These are phyloP conservation scores for Bufotes viridis DNA, from an alignment of 2,797 vertebrate genomes.

Conservation along the genomic window DNA sequence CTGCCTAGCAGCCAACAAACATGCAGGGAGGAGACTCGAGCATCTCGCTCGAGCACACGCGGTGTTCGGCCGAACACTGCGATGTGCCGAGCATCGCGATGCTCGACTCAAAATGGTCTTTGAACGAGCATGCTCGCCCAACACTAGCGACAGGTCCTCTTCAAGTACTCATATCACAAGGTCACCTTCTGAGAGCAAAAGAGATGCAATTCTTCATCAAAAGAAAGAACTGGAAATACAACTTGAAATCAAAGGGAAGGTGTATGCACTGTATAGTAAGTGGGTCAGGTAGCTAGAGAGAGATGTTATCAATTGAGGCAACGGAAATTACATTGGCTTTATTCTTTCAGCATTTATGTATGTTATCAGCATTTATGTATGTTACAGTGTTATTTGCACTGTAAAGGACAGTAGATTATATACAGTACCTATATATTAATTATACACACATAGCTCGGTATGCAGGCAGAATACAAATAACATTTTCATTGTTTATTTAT, in stretches of 20 bases:
- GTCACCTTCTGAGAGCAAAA: not conserved
- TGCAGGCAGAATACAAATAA: not conserved
- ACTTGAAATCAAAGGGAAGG: not conserved
- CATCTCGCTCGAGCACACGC: too few relatives aligned
- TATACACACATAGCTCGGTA: not conserved
- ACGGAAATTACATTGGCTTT: too few relatives aligned
- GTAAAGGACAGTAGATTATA: not conserved
- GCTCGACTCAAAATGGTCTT: too few relatives aligned
- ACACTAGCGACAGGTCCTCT: too few relatives aligned
- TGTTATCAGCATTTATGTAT: not conserved
- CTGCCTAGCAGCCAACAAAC: too few relatives aligned
- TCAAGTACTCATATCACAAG: not conserved
- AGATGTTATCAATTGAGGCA: not conserved
- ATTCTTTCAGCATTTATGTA: too few relatives aligned
- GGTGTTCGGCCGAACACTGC: too few relatives aligned
- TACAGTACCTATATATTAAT: not conserved
- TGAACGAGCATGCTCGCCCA: too few relatives aligned
- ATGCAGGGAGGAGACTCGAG: too few relatives aligned
- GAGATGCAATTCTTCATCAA: not conserved
- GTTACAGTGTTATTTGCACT: not conserved
- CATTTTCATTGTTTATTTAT: not conserved
- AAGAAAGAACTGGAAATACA: not conserved
- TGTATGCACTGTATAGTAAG: not conserved
- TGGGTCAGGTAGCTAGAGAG: not conserved
- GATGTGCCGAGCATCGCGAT: too few relatives aligned